phyloP scores from a whole-genome alignment of 1,140 invertebrate species.

The Eriosoma lanigerum region DNA sequence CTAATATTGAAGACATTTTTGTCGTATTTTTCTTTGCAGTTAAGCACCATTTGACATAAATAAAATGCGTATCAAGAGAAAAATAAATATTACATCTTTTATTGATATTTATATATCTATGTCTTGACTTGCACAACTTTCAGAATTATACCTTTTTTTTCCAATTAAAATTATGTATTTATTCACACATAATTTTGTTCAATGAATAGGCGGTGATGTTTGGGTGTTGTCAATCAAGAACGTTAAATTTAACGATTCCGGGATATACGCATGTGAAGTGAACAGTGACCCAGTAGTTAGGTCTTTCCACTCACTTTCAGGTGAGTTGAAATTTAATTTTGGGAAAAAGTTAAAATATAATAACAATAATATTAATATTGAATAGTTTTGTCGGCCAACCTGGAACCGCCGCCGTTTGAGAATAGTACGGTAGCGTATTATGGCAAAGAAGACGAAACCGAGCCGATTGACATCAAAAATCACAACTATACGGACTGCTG shows the following conservation, averaged over 20 bases:
- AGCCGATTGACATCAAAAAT: conserved; percentile 59
- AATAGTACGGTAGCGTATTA: conserved; percentile 48
- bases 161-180: no score
- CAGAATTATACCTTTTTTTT: no score
- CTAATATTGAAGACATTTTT: not conserved
- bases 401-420: conserved; percentile 54
- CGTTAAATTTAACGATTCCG: conserved; percentile 69
- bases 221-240: conserved; percentile 79
- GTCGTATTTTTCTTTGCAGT: not conserved
- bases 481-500: conserved; percentile 81
- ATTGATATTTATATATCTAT: not conserved
- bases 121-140: not conserved
- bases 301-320: conserved; percentile 74
- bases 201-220: conserved; percentile 69
- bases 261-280: conserved; percentile 78
- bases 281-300: conserved; percentile 75
- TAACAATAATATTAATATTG: not conserved
- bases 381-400: conserved; percentile 63
- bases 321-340: conserved; percentile 59
- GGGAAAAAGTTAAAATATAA: not conserved
- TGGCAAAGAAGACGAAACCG: conserved; percentile 46
- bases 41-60: not conserved
- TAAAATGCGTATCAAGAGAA: not conserved
- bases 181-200: not conserved
- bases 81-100: not conserved